Evolutionary conservation across 2,888 invertebrate genomes (phyloP).

Genomic region (Calameuta pallipes): DNA sequence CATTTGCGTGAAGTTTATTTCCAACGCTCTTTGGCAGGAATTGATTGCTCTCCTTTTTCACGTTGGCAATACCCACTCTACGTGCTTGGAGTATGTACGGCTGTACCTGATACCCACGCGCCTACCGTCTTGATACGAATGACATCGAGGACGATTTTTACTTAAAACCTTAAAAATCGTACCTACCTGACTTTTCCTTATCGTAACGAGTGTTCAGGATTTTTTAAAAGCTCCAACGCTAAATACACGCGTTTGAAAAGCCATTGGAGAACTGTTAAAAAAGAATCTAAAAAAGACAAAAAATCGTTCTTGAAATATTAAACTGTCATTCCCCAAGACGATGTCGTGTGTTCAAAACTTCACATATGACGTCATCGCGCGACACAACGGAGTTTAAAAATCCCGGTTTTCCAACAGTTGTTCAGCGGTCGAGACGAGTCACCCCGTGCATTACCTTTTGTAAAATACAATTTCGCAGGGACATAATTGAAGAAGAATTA

Average conservation of each 20-base stretch:
- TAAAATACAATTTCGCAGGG: constrained; percentile 42
- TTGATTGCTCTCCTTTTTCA: constrained; percentile 47
- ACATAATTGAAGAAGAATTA: constrained; percentile 51
- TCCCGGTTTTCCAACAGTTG: constrained; percentile 49
- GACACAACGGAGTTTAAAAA: background rate
- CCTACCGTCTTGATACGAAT: background rate
- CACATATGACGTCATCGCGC: background rate
- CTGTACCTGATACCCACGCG: background rate
- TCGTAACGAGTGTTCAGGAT: too few species aligned
- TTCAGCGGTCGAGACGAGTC: constrained; percentile 47
- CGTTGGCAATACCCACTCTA: constrained; percentile 27
- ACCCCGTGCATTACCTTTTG: constrained; percentile 42
- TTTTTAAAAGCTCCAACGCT: too few species aligned
- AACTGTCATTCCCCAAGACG: too few species aligned
- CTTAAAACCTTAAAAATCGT: too few species aligned
- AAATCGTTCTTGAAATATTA: too few species aligned
- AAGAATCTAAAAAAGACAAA: too few species aligned
- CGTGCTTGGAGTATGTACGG: background rate
- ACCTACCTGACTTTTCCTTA: too few species aligned
- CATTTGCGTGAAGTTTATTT: constrained; percentile 39
- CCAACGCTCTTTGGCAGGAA: constrained; percentile 45
- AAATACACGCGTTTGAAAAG: too few species aligned
- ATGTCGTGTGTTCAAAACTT: background rate
- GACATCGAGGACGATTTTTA: background rate
- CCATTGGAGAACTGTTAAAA: too few species aligned